Evolutionary conservation across 2,797 vertebrate genomes (phyloP).

Genomic region (Gymnodraco acuticeps): DNA sequence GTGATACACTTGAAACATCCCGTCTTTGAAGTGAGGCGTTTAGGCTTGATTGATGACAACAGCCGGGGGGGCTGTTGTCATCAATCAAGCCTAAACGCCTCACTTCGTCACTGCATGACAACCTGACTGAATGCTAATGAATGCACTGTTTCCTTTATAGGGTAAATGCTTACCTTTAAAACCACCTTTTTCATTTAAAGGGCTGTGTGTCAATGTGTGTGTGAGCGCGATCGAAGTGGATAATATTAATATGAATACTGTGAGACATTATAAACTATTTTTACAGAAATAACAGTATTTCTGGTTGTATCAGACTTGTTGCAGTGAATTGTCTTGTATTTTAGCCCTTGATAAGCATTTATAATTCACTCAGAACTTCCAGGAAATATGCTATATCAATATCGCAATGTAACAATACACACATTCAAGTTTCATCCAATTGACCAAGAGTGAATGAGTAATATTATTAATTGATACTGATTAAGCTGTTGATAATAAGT

Average conservation of each 20-base stretch:
- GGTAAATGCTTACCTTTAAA: background rate
- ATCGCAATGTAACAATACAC: background rate
- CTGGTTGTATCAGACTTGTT: too few species aligned
- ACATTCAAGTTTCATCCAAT: background rate
- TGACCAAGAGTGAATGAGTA: background rate
- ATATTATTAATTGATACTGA: background rate
- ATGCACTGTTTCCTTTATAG: constrained; percentile 7
- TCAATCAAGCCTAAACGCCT: too few species aligned
- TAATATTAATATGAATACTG: background rate
- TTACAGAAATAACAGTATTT: background rate
- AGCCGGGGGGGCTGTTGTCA: too few species aligned
- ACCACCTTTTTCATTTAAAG: background rate
- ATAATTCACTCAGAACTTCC: background rate
- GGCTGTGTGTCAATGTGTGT: background rate
- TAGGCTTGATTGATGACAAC: constrained; percentile 46
- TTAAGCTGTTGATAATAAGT: background rate
- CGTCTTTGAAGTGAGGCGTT: constrained; percentile 47
- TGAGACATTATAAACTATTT: background rate
- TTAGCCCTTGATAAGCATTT: background rate
- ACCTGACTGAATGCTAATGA: constrained; percentile 23
- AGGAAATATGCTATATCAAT: background rate
- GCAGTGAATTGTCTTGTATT: background rate
- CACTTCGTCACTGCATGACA: constrained; percentile 17
- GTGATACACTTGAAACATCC: constrained; percentile 44
- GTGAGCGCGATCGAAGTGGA: background rate